Conservation (phyloP, 2,113 vertebrate species). For the Prinia subflava region DNA sequence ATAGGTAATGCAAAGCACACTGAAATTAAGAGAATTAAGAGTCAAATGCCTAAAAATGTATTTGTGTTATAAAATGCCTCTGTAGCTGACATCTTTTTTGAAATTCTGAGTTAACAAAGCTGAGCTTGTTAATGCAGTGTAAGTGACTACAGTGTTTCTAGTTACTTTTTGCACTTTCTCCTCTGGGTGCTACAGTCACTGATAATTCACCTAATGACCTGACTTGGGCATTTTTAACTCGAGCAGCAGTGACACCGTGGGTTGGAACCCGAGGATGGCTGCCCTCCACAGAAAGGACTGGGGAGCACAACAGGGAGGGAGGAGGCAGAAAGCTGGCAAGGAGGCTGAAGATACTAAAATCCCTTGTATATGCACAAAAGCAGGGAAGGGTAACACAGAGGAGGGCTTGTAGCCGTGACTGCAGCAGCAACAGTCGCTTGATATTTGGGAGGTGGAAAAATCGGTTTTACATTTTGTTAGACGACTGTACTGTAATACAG, state of each 20-base stretch:
- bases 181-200: not conserved
- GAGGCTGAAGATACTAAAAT: not conserved
- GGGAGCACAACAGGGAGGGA: not conserved
- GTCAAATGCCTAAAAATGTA: not conserved
- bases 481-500: constrained; percentile 47
- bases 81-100: not conserved
- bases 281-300: not conserved
- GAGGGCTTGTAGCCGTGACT: not conserved
- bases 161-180: not conserved
- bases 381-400: not conserved
- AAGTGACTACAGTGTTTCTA: not conserved
- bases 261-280: not conserved
- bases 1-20: not conserved
- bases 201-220: not conserved
- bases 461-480: constrained; percentile 30
- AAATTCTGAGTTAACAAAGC: not conserved
- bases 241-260: not conserved
- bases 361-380: not conserved
- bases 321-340: not conserved
- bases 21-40: not conserved
- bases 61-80: not conserved
- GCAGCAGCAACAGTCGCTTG: not conserved
- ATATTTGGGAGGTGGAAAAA: constrained; percentile 43
- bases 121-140: not conserved
- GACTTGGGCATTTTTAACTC: not conserved